A percentile compares a stretch with the other conserved stretches of the same genome.
Evolutionary conservation across 1,140 invertebrate genomes (phyloP).

Genomic region (Parapsyche elsis): DNA sequence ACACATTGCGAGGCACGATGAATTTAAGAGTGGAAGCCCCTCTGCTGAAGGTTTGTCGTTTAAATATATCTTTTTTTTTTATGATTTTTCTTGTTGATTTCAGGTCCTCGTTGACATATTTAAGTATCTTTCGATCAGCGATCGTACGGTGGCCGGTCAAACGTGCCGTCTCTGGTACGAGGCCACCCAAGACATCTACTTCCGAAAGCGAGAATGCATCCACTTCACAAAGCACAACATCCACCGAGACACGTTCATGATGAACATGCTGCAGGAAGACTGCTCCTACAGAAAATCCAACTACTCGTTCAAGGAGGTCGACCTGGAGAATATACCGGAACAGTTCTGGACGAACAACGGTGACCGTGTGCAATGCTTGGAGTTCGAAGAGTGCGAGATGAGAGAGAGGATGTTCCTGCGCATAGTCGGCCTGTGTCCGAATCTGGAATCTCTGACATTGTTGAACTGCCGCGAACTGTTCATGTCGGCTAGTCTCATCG

Average conservation of each 20-base stretch:
- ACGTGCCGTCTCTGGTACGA: constrained; percentile 71
- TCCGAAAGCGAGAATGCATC: constrained; percentile 68
- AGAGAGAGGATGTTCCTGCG: constrained; percentile 72
- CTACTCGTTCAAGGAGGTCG: constrained; percentile 72
- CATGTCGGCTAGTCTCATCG: constrained; percentile 76
- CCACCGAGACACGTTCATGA: constrained; percentile 65
- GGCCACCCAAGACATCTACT: constrained; percentile 69
- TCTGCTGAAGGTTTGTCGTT: not conserved
- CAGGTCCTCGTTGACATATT: constrained; percentile 74
- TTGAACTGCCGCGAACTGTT: constrained; percentile 75
- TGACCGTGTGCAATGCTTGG: constrained; percentile 63
- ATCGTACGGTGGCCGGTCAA: constrained; percentile 69
- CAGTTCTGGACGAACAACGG: constrained; percentile 67
- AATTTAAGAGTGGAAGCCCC: not conserved
- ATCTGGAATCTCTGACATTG: constrained; percentile 71
- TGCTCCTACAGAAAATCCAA: constrained; percentile 67
- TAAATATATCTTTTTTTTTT: not conserved
- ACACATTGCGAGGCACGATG: too few relatives aligned
- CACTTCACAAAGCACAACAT: constrained; percentile 67
- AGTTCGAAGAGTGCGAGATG: constrained; percentile 70
- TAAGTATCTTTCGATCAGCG: constrained; percentile 70
- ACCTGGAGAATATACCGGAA: constrained; percentile 65
- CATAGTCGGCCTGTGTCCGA: constrained; percentile 68
- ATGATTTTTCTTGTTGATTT: constrained; percentile 54
- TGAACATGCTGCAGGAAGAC: constrained; percentile 65